Conservation (phyloP, 2,888 invertebrate species). For the Disparrhopalites patrizii region DNA sequence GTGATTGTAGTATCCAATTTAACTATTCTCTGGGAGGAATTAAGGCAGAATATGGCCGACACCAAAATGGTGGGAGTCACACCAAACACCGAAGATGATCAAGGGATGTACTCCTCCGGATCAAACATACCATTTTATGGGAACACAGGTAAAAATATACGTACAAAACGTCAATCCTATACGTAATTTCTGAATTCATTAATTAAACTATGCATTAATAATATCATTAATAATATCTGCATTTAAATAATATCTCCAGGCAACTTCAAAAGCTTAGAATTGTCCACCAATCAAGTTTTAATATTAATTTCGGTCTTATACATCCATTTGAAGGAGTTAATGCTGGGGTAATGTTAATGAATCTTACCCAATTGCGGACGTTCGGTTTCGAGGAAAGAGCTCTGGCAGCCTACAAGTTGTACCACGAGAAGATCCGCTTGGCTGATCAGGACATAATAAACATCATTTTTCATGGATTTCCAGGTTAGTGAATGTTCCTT, state of each 20-base stretch:
- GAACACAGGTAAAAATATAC: too few relatives aligned
- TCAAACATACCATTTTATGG: too few relatives aligned
- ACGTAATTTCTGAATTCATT: too few relatives aligned
- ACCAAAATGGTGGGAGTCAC: slow-evolving; percentile 82
- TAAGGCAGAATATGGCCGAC: slow-evolving; percentile 68
- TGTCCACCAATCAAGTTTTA: too few relatives aligned
- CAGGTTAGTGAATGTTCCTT: slow-evolving; percentile 55
- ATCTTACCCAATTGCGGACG: slow-evolving; percentile 71
- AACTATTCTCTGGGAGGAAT: slow-evolving; percentile 77
- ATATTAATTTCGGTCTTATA: too few relatives aligned
- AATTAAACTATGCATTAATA: too few relatives aligned
- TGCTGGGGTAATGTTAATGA: slow-evolving; percentile 97
- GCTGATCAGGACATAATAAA: slow-evolving; percentile 97
- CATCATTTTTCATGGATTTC: slow-evolving; percentile 80
- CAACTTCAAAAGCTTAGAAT: too few relatives aligned
- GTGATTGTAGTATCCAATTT: slow-evolving; percentile 79
- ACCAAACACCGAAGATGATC: slow-evolving; percentile 87
- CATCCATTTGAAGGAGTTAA: slow-evolving; percentile 62
- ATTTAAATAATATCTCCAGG: too few relatives aligned
- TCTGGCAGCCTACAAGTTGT: slow-evolving; percentile 77
- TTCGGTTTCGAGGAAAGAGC: slow-evolving; percentile 83
- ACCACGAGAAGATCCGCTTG: slow-evolving; percentile 83
- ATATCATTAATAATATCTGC: too few relatives aligned
- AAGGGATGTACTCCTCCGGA: too few relatives aligned
- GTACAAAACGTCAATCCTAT: too few relatives aligned